These are phyloP conservation scores for Neria commutata DNA, from an alignment of 2,888 invertebrate species.

Conservation along the genomic window DNA sequence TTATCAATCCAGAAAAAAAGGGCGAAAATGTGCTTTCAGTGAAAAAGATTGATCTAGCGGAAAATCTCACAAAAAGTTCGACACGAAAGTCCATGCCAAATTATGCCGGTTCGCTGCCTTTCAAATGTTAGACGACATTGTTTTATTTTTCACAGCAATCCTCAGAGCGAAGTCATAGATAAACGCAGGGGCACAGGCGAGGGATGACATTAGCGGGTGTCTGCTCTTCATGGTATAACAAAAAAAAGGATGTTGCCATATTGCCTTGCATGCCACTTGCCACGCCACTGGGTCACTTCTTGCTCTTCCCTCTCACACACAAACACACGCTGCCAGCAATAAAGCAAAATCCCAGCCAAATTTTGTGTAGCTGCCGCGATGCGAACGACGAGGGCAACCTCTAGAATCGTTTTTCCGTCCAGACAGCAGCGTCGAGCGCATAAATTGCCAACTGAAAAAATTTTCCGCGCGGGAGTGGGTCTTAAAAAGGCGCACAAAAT, in stretches of 20 bases:
- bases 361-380: too few relatives aligned
- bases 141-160: too few relatives aligned
- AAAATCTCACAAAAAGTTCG: constrained; percentile 43
- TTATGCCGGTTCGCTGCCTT: not conserved
- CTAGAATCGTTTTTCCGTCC: not conserved
- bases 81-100: constrained; percentile 21
- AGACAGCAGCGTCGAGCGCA: not conserved
- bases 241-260: too few relatives aligned
- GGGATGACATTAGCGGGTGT: too few relatives aligned
- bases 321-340: not conserved
- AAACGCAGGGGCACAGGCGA: too few relatives aligned
- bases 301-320: not conserved
- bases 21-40: too few relatives aligned
- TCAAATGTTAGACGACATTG: not conserved
- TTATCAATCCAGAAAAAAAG: too few relatives aligned
- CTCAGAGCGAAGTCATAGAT: too few relatives aligned
- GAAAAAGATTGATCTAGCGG: constrained; percentile 54
- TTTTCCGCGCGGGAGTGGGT: too few relatives aligned
- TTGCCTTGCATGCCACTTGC: too few relatives aligned
- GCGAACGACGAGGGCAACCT: not conserved
- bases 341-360: not conserved
- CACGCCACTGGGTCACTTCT: too few relatives aligned
- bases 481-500: not conserved
- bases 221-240: too few relatives aligned
- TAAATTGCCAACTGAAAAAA: not conserved